These are phyloP conservation scores for Macropus fuliginosus DNA, from an alignment of 2,797 vertebrate genomes.

Conservation along the genomic window DNA sequence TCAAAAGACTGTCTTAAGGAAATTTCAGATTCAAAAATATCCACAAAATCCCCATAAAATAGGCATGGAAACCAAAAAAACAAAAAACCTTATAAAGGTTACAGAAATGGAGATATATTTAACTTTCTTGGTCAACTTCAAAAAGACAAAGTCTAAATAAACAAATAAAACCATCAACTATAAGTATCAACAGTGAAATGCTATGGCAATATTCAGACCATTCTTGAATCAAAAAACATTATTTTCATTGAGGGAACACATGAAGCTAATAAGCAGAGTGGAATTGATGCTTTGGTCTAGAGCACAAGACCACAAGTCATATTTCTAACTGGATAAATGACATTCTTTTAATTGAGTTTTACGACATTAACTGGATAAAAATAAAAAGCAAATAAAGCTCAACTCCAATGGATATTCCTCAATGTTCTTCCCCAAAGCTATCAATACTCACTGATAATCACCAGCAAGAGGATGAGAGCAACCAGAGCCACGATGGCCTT, in stretches of 20 bases:
- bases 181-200: background rate
- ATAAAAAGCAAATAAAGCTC: constrained; percentile 54
- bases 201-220: background rate
- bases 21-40: constrained; percentile 15
- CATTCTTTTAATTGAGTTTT: background rate
- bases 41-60: constrained; percentile 37
- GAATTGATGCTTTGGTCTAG: background rate
- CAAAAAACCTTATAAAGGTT: background rate
- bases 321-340: constrained; percentile 5
- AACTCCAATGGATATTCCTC: background rate
- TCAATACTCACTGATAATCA: constrained; percentile 94
- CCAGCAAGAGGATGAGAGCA: constrained; percentile 91
- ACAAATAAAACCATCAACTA: background rate
- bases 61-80: constrained; percentile 45
- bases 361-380: constrained; percentile 27
- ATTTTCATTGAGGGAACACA: background rate
- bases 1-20: constrained; percentile 35
- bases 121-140: constrained; percentile 29
- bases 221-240: background rate
- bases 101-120: constrained; percentile 14
- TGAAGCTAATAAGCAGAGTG: background rate
- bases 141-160: constrained; percentile 9
- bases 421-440: background rate
- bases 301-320: background rate
- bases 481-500: constrained; percentile 94